Base-by-base conservation (phyloP, 1,140 invertebrate species). In the Drosophila sturtevanti region DNA sequence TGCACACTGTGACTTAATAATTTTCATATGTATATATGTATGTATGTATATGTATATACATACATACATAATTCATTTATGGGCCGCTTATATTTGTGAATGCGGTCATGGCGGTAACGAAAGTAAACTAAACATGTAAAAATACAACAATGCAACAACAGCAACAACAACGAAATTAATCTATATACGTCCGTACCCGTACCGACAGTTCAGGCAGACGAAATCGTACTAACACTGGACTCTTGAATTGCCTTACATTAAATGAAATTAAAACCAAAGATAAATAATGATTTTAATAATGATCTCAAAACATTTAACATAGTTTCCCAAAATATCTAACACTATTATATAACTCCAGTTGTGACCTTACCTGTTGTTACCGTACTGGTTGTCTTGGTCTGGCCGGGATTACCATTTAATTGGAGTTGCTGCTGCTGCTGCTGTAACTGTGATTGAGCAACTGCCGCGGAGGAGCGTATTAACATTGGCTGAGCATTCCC, bases 141-240 rank as follows among this genome's bases (percentile, higher is more conserved):
- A 48, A 44, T 44, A 44, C 70, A 72, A 68, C 60, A 51, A 52
- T 75, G 48, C 52, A 74, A 63, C 52, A 74, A 37, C 59, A 75
- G 63, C 71, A 72, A 14, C 24, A 69, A 52, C 31, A 63, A 56
- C 34, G 21, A 72, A 61, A 62, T 67, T 71, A 70, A 71, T 61
- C 68, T 71, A 71, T 54, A 71, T 55, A 79, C 38, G 55, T 35
- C 9, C 6, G 16, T 48, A n/a, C 68, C 31, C 16, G 24, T 31
- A 12, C 22, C 51, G n/a, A 24, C 16, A 59, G 41, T 70, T 64
- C 65, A 67, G 62, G 66, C 62, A 59, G 4, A 38, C 37, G 37
- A 1, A 63, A 59, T 31, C 18, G 51, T 24, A 31, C 27, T 31
- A 31, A 31, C 27, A 31, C 27, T 31, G 27, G 27, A 31, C 55